Evolutionary conservation across 2,113 vertebrate genomes (phyloP).

Genomic region (Dasyornis broadbenti): DNA sequence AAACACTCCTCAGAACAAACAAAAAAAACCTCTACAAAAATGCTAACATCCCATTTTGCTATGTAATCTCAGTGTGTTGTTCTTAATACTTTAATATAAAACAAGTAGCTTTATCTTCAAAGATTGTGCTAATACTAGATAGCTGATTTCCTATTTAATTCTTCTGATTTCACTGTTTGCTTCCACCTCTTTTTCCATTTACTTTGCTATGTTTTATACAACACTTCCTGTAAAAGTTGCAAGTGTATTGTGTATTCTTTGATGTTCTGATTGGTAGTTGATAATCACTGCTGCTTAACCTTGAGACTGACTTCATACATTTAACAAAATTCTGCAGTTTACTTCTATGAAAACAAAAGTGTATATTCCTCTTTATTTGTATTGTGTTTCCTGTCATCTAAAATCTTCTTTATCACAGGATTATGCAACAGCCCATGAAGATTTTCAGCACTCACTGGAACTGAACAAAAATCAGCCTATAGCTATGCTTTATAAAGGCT

Average conservation of each 20-base stretch:
- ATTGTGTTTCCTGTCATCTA: background rate
- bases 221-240: background rate
- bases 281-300: background rate
- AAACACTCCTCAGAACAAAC: background rate
- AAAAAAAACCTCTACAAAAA: background rate
- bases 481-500: slow-evolving; percentile 94
- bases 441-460: slow-evolving; percentile 92
- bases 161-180: background rate
- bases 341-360: background rate
- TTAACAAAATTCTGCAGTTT: background rate
- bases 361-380: background rate
- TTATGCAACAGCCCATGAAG: slow-evolving; percentile 90
- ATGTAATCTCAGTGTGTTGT: background rate
- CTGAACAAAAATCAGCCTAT: slow-evolving; percentile 95
- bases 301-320: background rate
- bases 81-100: background rate
- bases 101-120: background rate
- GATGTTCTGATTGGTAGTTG: background rate
- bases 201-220: background rate
- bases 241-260: background rate
- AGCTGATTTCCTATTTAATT: background rate
- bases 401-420: slow-evolving; percentile 74
- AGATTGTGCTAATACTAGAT: background rate
- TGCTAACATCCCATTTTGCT: background rate
- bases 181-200: background rate